phyloP scores from a whole-genome alignment of 2,888 invertebrate genomes.

The Pachydiplax longipennis region DNA sequence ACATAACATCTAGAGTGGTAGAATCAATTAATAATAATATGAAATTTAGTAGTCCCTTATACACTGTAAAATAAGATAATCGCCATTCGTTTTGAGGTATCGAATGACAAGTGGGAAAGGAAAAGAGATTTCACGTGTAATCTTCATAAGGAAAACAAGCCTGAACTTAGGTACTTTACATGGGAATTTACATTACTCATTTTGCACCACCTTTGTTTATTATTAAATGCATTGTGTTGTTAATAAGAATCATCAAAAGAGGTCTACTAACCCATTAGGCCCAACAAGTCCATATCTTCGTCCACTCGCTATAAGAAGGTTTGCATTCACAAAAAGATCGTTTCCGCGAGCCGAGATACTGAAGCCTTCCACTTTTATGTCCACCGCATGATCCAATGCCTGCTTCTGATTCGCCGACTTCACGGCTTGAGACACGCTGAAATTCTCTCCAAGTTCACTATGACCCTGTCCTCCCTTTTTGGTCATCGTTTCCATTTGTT shows the following conservation, averaged over 20 bases:
- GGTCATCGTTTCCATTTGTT: conserved; percentile 82
- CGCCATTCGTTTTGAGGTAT: too few relatives aligned
- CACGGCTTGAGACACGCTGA: conserved; percentile 85
- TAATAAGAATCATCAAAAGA: not conserved
- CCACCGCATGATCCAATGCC: conserved; percentile 90
- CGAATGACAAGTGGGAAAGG: too few relatives aligned
- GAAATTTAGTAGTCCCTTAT: too few relatives aligned
- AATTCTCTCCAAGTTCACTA: conserved; percentile 90
- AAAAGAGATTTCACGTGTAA: too few relatives aligned
- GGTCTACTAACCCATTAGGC: conserved; percentile 82
- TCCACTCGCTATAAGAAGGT: conserved; percentile 89
- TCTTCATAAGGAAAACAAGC: too few relatives aligned
- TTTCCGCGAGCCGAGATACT: conserved; percentile 97
- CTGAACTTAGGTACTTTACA: too few relatives aligned
- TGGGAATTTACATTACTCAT: too few relatives aligned
- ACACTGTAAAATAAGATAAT: too few relatives aligned
- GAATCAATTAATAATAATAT: not conserved
- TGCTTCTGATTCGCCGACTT: conserved; percentile 72
- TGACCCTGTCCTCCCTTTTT: conserved; percentile 89
- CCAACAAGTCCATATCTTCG: conserved; percentile 97
- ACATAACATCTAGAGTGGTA: not conserved
- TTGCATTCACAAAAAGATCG: conserved; percentile 95
- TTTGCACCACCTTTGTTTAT: too few relatives aligned
- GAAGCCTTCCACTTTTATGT: conserved; percentile 98
- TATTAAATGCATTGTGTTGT: too few relatives aligned